Conservation (phyloP, 2,113 vertebrate species). For the Taurulus bubalis region DNA sequence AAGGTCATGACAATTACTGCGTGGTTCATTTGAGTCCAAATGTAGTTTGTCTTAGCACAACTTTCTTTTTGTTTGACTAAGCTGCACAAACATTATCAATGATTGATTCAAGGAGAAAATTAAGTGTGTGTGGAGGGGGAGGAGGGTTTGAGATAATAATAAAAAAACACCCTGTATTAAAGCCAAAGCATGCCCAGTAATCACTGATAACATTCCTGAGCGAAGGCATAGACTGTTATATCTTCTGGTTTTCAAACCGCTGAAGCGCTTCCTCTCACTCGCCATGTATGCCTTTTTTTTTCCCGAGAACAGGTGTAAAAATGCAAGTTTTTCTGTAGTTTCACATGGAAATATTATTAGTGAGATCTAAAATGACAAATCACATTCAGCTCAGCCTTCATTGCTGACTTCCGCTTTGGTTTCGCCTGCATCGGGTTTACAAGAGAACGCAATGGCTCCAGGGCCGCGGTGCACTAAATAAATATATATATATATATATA, state of each 20-base stretch:
- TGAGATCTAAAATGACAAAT: neutral
- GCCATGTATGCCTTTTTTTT: neutral
- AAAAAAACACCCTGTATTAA: no score
- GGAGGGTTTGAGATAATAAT: no score
- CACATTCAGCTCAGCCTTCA: neutral
- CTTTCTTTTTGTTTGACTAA: no score
- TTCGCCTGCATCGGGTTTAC: neutral
- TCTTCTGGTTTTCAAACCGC: neutral
- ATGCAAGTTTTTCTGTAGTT: neutral
- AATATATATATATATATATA: no score
- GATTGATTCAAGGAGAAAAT: no score
- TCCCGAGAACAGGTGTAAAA: neutral
- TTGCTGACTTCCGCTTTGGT: neutral
- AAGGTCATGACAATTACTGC: no score
- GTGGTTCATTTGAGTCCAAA: no score
- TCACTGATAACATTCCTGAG: slow-evolving; percentile 59
- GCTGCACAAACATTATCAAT: no score
- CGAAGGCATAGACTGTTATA: slow-evolving; percentile 2
- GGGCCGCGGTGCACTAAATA: neutral
- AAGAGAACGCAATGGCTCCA: neutral
- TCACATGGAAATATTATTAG: no score
- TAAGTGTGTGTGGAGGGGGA: no score
- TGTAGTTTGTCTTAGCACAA: no score
- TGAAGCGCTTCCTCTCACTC: neutral
- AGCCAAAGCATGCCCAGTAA: slow-evolving; percentile 9